phyloP scores from a whole-genome alignment of 2,888 invertebrate species.

The Tetranychus truncatus region DNA sequence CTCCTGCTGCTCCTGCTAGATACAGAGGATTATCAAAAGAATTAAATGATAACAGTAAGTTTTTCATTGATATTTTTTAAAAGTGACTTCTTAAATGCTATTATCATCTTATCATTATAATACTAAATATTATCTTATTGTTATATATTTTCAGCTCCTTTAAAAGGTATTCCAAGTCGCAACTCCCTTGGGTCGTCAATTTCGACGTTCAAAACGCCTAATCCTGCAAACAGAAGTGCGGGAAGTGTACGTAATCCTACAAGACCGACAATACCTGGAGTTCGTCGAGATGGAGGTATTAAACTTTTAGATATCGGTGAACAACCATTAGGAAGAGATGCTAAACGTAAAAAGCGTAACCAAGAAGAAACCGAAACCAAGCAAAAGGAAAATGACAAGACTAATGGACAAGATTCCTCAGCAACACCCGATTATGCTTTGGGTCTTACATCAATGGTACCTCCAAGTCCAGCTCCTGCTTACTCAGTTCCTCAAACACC shows the following conservation, averaged over 20 bases:
- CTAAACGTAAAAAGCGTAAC: conserved; percentile 60
- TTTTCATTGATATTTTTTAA: conserved; percentile 9
- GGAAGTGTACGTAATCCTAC: conserved; percentile 12
- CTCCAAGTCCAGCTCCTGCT: conserved; percentile 24
- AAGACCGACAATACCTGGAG: conserved; percentile 12
- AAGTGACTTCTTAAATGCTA: conserved; percentile 7
- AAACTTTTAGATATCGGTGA: conserved; percentile 81
- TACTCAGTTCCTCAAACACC: conserved; percentile 11
- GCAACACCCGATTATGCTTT: conserved; percentile 65
- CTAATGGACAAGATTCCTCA: conserved; percentile 21
- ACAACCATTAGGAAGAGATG: conserved; percentile 58
- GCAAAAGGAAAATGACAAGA: conserved; percentile 17
- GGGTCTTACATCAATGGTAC: conserved; percentile 38
- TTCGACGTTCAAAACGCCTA: conserved; percentile 14
- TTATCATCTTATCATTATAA: not conserved
- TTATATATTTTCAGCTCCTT: conserved; percentile 46
- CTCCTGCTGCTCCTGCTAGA: conserved; percentile 69
- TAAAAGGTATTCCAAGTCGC: conserved; percentile 75
- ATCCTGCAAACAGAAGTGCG: not conserved
- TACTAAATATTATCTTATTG: too few relatives aligned
- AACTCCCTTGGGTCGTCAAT: conserved; percentile 40
- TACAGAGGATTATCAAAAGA: conserved; percentile 77
- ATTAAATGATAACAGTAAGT: conserved; percentile 82
- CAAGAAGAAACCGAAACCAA: conserved; percentile 15
- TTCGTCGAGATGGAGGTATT: conserved; percentile 36